Conservation (phyloP, 2,888 invertebrate genomes). For the Epicampocera succincta region DNA sequence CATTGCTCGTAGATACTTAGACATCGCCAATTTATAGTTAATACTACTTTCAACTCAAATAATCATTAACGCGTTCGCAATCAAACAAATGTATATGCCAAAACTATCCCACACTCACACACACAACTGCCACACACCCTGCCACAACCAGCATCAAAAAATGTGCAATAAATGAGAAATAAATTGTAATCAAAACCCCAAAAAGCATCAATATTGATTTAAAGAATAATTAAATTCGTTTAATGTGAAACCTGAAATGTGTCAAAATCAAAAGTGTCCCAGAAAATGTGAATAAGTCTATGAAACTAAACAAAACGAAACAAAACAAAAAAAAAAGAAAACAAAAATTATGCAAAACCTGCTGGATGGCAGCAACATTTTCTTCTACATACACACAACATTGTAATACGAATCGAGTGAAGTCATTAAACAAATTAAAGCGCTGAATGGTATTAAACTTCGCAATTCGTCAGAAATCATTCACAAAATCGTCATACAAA, state of each 20-base stretch:
- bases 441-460: no score
- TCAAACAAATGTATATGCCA: conserved; percentile 23
- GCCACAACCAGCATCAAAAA: background rate
- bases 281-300: conserved; percentile 5
- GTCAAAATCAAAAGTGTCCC: conserved; percentile 13
- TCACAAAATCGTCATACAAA: conserved; percentile 3
- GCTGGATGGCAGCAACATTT: background rate
- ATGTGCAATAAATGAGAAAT: conserved; percentile 31
- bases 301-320: background rate
- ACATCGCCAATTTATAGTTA: conserved; percentile 42
- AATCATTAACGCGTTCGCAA: conserved; percentile 29
- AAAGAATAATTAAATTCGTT: no score
- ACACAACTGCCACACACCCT: background rate
- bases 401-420: conserved; percentile 12
- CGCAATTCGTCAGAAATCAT: background rate
- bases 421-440: conserved; percentile 5
- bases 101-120: background rate
- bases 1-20: conserved; percentile 65
- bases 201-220: no score
- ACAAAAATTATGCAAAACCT: background rate
- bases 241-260: no score
- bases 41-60: conserved; percentile 46
- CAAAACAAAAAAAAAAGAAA: background rate
- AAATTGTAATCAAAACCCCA: conserved; percentile 14
- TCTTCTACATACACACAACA: conserved; percentile 34